Percentiles rank a stretch among this genome's conserved stretches.
These are phyloP conservation scores for Clinocottus analis DNA, from an alignment of 2,113 vertebrate genomes.

Conservation along the genomic window DNA sequence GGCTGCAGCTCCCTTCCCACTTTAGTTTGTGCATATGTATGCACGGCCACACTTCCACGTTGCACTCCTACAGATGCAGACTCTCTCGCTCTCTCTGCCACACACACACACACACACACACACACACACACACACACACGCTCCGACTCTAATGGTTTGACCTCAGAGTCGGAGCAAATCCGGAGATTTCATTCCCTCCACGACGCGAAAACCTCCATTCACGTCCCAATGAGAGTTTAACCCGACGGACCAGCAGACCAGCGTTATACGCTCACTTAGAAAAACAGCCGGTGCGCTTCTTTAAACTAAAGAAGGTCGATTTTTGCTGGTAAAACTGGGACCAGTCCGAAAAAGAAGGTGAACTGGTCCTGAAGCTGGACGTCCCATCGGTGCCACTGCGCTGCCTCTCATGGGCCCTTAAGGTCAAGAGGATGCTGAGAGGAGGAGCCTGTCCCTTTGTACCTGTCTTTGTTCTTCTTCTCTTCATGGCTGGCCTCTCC, in stretches of 20 bases:
- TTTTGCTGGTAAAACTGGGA: background rate
- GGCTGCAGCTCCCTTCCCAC: constrained; percentile 1
- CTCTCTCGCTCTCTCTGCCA: background rate
- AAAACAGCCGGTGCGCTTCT: background rate
- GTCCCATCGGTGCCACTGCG: constrained; percentile 23
- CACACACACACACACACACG: constrained; percentile 9
- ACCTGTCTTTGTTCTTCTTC: constrained; percentile 1
- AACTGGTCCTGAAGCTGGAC: constrained; percentile 16
- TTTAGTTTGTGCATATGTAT: background rate
- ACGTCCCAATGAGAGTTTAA: no score
- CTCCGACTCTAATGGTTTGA: constrained; percentile 43
- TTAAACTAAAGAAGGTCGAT: constrained; percentile 1
- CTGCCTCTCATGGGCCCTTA: constrained; percentile 32
- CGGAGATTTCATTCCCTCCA: constrained; percentile 34
- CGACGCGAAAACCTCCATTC: constrained; percentile 28
- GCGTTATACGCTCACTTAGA: background rate
- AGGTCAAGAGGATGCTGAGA: constrained; percentile 35
- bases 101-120: constrained; percentile 4
- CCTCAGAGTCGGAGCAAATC: constrained; percentile 54
- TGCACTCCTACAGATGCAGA: constrained; percentile 13
- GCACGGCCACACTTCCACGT: background rate
- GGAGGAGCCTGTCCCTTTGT: constrained; percentile 51
- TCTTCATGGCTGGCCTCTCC: no score
- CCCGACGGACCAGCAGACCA: constrained; percentile 23
- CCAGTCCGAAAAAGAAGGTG: constrained; percentile 34